These are phyloP conservation scores for Mastomys coucha DNA, from an alignment of 2,113 vertebrate genomes.

Conservation along the genomic window DNA sequence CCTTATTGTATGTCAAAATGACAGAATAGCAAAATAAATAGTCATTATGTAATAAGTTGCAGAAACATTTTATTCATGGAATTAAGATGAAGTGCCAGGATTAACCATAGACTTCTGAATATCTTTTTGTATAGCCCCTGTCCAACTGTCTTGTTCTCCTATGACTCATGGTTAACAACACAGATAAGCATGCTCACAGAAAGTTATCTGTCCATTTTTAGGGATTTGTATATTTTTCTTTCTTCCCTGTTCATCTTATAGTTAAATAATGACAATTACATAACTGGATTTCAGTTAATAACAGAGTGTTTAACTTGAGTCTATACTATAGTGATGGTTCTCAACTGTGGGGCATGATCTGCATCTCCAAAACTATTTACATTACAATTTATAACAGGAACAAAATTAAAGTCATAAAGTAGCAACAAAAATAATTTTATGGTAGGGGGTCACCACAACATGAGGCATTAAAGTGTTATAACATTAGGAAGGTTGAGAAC, in stretches of 20 bases:
- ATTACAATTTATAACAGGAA: too few relatives aligned
- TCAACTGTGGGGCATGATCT: too few relatives aligned
- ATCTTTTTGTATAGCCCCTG: neutral
- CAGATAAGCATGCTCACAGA: neutral
- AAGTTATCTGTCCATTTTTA: neutral
- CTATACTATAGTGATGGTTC: too few relatives aligned
- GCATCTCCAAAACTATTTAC: too few relatives aligned
- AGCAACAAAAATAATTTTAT: too few relatives aligned
- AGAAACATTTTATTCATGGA: conserved; percentile 42
- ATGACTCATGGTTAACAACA: neutral
- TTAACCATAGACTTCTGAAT: neutral
- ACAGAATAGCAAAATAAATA: conserved; percentile 59
- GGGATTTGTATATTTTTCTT: neutral
- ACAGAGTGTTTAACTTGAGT: too few relatives aligned
- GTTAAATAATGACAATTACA: too few relatives aligned
- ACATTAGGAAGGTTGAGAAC: too few relatives aligned
- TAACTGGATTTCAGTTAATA: too few relatives aligned
- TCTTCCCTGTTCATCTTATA: too few relatives aligned
- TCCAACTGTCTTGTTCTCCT: neutral
- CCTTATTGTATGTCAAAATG: conserved; percentile 69
- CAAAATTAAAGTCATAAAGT: too few relatives aligned
- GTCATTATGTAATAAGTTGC: conserved; percentile 42
- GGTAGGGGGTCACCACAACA: too few relatives aligned
- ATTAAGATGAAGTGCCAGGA: conserved; percentile 5
- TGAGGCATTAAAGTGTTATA: neutral